Evolutionary conservation across 2,113 vertebrate genomes (phyloP).

Genomic region (Maccullochella peelii): DNA sequence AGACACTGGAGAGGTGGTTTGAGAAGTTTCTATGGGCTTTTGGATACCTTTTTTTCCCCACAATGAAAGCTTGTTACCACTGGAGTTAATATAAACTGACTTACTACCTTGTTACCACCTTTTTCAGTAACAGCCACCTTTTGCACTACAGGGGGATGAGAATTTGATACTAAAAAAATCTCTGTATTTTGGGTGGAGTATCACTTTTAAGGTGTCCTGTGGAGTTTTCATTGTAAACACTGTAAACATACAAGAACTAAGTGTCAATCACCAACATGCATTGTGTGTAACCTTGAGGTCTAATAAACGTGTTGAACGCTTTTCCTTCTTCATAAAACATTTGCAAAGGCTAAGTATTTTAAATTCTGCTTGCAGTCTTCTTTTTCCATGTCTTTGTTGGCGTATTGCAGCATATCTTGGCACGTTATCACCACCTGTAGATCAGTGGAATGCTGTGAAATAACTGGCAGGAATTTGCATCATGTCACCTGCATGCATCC

Average conservation of each 20-base stretch:
- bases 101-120: too few species aligned
- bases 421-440: not conserved
- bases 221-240: not conserved
- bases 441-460: not conserved
- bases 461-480: not conserved
- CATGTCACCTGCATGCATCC: not conserved
- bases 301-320: not conserved
- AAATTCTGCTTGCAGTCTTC: not conserved
- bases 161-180: not conserved
- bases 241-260: not conserved
- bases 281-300: not conserved
- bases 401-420: not conserved
- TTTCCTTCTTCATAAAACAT: not conserved
- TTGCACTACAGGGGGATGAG: not conserved
- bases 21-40: not conserved
- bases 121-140: too few species aligned
- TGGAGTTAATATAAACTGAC: not conserved
- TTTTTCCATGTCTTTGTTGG: not conserved
- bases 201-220: not conserved
- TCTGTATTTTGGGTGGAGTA: too few species aligned
- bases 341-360: not conserved
- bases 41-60: not conserved
- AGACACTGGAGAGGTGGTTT: not conserved
- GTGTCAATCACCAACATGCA: not conserved
- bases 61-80: not conserved